phyloP scores from a whole-genome alignment of 2,113 vertebrate species.

The Sapajus apella region DNA sequence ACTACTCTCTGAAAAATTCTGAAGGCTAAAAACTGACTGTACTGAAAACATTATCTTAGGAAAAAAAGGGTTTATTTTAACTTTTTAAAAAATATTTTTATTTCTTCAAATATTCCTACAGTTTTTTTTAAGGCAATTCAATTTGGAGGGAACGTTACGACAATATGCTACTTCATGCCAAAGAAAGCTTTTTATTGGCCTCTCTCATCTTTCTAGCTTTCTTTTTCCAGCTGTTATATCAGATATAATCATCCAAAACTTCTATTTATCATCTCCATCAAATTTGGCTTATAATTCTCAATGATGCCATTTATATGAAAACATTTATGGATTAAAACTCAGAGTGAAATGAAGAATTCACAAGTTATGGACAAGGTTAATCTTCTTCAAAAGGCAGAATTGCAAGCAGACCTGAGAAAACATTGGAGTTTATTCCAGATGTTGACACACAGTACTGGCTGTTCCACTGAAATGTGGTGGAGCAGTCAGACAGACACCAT shows the following conservation, averaged over 20 bases:
- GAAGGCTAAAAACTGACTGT: slow-evolving; percentile 18
- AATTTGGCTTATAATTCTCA: slow-evolving; percentile 50
- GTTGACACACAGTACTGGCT: not conserved
- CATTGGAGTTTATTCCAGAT: not conserved
- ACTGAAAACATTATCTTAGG: slow-evolving; percentile 57
- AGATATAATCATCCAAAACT: slow-evolving; percentile 75
- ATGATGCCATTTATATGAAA: slow-evolving; percentile 43
- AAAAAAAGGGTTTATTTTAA: slow-evolving; percentile 52
- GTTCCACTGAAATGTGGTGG: not conserved
- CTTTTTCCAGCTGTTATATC: slow-evolving; percentile 79
- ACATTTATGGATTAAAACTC: slow-evolving; percentile 65
- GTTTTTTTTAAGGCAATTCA: slow-evolving; percentile 67
- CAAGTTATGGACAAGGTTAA: slow-evolving; percentile 46
- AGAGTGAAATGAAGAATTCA: slow-evolving; percentile 58
- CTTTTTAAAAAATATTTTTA: slow-evolving; percentile 64
- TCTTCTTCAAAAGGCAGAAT: slow-evolving; percentile 42
- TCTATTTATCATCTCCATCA: slow-evolving; percentile 63
- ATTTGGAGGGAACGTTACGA: slow-evolving; percentile 54
- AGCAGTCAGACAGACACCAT: not conserved
- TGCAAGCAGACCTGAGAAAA: slow-evolving; percentile 43
- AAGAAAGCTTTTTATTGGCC: slow-evolving; percentile 78
- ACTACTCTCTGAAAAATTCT: slow-evolving; percentile 43
- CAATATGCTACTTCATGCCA: slow-evolving; percentile 70
- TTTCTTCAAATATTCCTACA: slow-evolving; percentile 63
- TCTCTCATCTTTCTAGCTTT: slow-evolving; percentile 70